Evolutionary conservation across 2,113 vertebrate genomes (phyloP).

Genomic region (Plectropomus leopardus): DNA sequence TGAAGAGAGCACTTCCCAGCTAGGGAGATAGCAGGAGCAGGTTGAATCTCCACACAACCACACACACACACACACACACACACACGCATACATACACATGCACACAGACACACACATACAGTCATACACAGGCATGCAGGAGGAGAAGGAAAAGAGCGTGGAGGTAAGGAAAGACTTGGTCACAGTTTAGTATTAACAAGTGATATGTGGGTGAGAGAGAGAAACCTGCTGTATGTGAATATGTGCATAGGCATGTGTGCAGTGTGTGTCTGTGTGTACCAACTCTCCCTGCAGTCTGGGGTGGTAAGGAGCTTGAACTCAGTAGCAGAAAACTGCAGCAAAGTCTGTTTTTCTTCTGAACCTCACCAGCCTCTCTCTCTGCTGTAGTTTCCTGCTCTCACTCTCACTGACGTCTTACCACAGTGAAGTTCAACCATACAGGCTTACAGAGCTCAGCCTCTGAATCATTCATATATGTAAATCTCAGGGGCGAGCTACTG

Average conservation of each 20-base stretch:
- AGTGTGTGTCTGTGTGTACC: constrained; percentile 27
- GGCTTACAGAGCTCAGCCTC: neutral
- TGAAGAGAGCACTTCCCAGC: constrained; percentile 53
- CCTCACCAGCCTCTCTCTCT: neutral
- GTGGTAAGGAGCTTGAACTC: constrained; percentile 41
- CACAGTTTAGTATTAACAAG: constrained; percentile 38
- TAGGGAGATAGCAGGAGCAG: constrained; percentile 33
- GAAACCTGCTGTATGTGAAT: neutral
- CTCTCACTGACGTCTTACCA: constrained; percentile 3
- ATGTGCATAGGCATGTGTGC: neutral
- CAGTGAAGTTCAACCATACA: neutral
- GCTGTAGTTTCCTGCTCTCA: neutral
- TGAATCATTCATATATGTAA: constrained; percentile 25
- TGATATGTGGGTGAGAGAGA: constrained; percentile 7
- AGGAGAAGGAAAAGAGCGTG: constrained; percentile 69
- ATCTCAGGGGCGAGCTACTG: neutral
- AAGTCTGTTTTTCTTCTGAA: constrained; percentile 33
- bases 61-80: constrained; percentile 33
- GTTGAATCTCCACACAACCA: constrained; percentile 39
- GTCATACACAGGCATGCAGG: constrained; percentile 73
- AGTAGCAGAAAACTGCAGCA: constrained; percentile 67
- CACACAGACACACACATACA: constrained; percentile 36
- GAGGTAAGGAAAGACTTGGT: constrained; percentile 78
- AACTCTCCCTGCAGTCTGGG: constrained; percentile 36
- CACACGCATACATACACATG: constrained; percentile 35